Evolutionary conservation across 2,797 vertebrate species (phyloP).

Genomic region (Sylvilagus floridanus): DNA sequence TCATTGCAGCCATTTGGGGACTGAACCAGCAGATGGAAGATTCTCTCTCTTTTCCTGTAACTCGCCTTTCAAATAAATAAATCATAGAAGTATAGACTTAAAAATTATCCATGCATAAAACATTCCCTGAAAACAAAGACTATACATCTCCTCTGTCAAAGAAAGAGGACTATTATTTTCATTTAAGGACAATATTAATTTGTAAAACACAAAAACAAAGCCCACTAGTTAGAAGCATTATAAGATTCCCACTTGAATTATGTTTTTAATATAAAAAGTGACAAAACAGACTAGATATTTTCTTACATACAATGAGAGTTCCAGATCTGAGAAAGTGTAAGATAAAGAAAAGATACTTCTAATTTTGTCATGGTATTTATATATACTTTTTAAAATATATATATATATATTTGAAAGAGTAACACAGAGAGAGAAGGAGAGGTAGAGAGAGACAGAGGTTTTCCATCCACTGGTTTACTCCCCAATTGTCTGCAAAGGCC

Average conservation of each 20-base stretch:
- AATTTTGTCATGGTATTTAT: background rate
- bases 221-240: background rate
- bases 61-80: no score
- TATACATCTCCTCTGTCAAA: background rate
- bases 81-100: background rate
- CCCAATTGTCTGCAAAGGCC: no score
- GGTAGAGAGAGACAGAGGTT: no score
- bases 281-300: background rate
- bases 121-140: constrained; percentile 19
- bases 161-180: constrained; percentile 23
- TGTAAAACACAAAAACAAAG: background rate
- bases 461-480: no score
- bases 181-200: constrained; percentile 8
- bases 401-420: no score
- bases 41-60: no score
- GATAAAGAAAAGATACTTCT: background rate
- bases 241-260: background rate
- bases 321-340: background rate
- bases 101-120: constrained; percentile 29
- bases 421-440: no score
- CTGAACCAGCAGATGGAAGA: no score
- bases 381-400: no score
- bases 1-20: no score
- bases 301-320: background rate
- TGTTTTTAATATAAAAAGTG: constrained; percentile 31